Base-by-base conservation (phyloP, 2,888 invertebrate species). In the Ctena decussata region DNA sequence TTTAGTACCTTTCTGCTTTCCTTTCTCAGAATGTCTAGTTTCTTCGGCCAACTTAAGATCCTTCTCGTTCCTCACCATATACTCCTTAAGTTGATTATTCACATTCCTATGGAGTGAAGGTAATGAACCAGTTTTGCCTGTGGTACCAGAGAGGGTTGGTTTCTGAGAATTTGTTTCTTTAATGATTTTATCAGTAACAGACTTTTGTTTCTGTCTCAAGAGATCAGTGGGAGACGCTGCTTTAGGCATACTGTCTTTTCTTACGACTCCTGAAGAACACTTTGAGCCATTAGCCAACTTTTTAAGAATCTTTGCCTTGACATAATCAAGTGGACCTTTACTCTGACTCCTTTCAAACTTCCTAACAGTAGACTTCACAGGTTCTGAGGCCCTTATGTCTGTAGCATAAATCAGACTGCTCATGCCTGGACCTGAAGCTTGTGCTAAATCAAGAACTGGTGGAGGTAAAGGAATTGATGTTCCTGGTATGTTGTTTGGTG, bases 121-220 rank as follows among this genome's bases (percentile, higher is more conserved):
- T 46, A 21, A 21, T 2, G 46, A 21, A 21, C 8, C 46, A 8
- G 8, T 15, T 18, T 18, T 57, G 57, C 5, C 27, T 24, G 57
- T 27, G 27, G n/a, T 15, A 11, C 15, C n/a, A 49, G 57, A 5
- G 8, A 57, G 8, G 6, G 24, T 37, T 49, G 24, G 21, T 30
- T 60, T 72, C 70, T 65, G 39, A 41, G 65, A 60, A 15, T 53
- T 30, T 30, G 24, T 44, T n/a, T 65, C 78, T 6, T 75, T 69
- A 37, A 78, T 30, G 21, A 80, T 60, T 32, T 75, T 76, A 46
- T 77, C 78, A 60, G 86, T 74, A 15, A 84, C 69, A 24, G 11
- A 76, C 74, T 79, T 89, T 73, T 89, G 89, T 72, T 84, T 89
- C 39, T 53, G 69, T 41, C 74, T 77, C 12, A 89, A 77, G 15